Evolutionary conservation across 2,888 invertebrate genomes (phyloP), one percentile per base, ranked within the genome.

Genomic region (Torymus texanus): DNA sequence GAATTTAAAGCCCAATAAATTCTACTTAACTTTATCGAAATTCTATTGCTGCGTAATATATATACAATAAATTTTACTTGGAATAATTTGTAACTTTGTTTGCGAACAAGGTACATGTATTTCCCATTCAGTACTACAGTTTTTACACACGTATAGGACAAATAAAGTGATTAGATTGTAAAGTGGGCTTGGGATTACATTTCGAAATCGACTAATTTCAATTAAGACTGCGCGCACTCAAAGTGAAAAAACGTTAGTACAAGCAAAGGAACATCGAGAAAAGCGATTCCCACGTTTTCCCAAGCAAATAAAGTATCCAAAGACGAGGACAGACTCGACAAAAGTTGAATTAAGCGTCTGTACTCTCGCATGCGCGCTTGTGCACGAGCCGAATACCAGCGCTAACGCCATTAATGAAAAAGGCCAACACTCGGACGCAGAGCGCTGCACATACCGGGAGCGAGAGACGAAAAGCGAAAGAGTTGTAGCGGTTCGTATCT

Each of bases 331-430:
- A 29, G 2, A 18, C 56, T 18, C 29, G 51, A 51, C 62, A 58
- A 29, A 56, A 41, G 8, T 5, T 41, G 63, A 71, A 70, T n/a
- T 5, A 14, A 61, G 67, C 58, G 12, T 74, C 74, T 58, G 53
- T 65, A 51, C 18, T 50, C 56, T 50, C 24, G 53, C 50, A 62
- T 11, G 12, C 21, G 18, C 12, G 0, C 41, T 21, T 21, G 61
- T 41, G 12, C 21, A 18, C 12, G 58, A 12, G 41, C 24, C 41
- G 21, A 13, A 58, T 16, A 10, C 18, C 24, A 21, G 10, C 62
- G 62, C 21, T 72, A 66, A 71, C 29, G 24, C 21, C 78, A 72
- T 66, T 72, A 78, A 78, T 67, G 78, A 78, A 67, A 67, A 78
- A 21, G 78, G 72, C 61, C 67, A 67, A 59, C 63, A 51, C 16